Base-by-base conservation (phyloP, 1,140 invertebrate species). In the Tetramorium simillimum region DNA sequence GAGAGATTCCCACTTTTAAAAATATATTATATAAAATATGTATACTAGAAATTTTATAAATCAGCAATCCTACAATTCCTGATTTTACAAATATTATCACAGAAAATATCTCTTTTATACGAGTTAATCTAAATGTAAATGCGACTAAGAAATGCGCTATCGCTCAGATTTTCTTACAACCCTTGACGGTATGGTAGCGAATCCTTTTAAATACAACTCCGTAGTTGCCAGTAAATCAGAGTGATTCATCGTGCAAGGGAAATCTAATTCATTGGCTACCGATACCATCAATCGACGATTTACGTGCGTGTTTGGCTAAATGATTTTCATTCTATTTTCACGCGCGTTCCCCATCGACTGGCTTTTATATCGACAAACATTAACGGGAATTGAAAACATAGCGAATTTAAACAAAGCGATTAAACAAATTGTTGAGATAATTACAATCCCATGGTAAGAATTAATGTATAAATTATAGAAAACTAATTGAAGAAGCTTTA, bases 281-380 rank as follows among this genome's bases (percentile, higher is more conserved):
- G 58, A 72, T 82, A 67, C 49, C 21, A 53, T 85, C 80, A 86
- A 62, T 87, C 80, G 77, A 60, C 33, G 37, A 90, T 58, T 62
- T 76, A 73, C 43, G 51, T 18, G 69, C 21, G 33, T 51, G 70
- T 58, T 69, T 24, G 28, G 40, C 51, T 67, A 73, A 85, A 89
- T 77, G 77, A 89, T 80, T 90, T 87, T 89, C 49, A 80, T 58
- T 87, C 77, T 58, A 84, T 65, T 89, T 89, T 80, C 73, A 82
- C 37, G 14, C 37, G 37, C 78, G 21, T 82, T 53, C 21, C 1
- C 24, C 70, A 46, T 43, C 28, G 1, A 46, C 24, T 53, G n/a
- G 49, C 51, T 49, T 56, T 63, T 70, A 33, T 16, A 33, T 72
- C 46, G 43, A 46, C 33, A 33, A 51, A 12, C 12, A 63, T 53